Conservation (phyloP, 1,140 invertebrate species). For the Psix sp. region DNA sequence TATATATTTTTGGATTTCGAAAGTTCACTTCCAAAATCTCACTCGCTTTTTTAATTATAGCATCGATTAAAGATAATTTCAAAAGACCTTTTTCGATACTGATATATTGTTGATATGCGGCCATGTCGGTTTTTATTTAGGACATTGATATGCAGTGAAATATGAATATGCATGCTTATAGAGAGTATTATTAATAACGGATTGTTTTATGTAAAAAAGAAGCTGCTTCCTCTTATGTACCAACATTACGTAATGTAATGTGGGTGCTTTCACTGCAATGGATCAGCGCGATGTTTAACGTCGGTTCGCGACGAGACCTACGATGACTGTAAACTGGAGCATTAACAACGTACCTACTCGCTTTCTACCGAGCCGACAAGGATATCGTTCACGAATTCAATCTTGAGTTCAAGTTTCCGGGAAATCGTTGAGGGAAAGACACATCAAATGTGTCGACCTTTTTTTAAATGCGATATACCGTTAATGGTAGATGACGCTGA, state of each 20-base stretch:
- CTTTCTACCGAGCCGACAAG: slow-evolving; percentile 38
- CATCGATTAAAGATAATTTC: no score
- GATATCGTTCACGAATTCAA: slow-evolving; percentile 37
- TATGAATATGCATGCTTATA: no score
- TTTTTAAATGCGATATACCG: slow-evolving; percentile 12
- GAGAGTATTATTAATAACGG: no score
- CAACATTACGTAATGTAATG: slow-evolving; percentile 35
- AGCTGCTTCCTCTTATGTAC: slow-evolving; percentile 18
- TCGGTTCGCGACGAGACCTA: slow-evolving; percentile 41
- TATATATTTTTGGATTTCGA: no score
- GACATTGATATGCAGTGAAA: no score
- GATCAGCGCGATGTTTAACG: slow-evolving; percentile 43
- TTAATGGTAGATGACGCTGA: slow-evolving; percentile 21
- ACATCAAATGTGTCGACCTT: slow-evolving; percentile 22
- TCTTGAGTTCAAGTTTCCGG: slow-evolving; percentile 29
- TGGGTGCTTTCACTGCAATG: slow-evolving; percentile 45
- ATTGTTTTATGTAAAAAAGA: no score
- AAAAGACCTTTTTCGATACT: no score
- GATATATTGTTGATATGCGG: no score
- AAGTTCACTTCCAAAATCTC: no score
- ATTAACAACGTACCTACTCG: slow-evolving; percentile 48
- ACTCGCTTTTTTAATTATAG: no score
- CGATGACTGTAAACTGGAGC: slow-evolving; percentile 52
- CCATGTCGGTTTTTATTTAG: no score
- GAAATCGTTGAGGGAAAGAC: slow-evolving; percentile 23